Percentiles rank a stretch among this genome's conserved stretches.
phyloP scores from a whole-genome alignment of 2,113 vertebrate species.

The Sardina pilchardus region DNA sequence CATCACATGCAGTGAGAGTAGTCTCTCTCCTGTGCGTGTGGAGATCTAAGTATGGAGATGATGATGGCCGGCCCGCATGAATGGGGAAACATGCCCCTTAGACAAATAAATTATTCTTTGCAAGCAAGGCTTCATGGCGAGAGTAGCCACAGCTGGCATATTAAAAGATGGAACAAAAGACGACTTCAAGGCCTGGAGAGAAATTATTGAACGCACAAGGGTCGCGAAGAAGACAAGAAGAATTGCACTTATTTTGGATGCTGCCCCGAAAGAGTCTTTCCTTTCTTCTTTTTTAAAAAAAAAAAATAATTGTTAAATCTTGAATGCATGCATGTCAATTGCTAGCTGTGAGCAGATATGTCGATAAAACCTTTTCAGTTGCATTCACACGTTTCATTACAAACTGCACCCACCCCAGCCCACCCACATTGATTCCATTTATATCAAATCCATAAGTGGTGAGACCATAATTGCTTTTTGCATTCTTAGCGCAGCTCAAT shows the following conservation, averaged over 20 bases:
- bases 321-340: slow-evolving; percentile 9
- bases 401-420: neutral
- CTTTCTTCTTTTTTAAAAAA: no score
- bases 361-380: slow-evolving; percentile 15
- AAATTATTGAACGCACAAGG: neutral
- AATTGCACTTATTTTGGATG: neutral
- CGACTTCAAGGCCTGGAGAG: neutral
- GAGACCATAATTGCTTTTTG: slow-evolving; percentile 31
- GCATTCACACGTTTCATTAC: slow-evolving; percentile 12
- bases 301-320: neutral
- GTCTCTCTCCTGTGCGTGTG: neutral
- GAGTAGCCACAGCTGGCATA: neutral
- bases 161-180: neutral
- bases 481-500: neutral
- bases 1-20: neutral
- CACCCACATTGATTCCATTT: slow-evolving; percentile 35
- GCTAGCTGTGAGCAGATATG: neutral
- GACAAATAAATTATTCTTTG: neutral
- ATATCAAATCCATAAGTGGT: slow-evolving; percentile 32
- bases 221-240: neutral
- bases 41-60: neutral
- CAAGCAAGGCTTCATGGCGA: neutral
- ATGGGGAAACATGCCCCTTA: neutral
- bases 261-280: neutral
- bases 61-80: neutral